Conservation (phyloP, 2,888 invertebrate genomes). For the Parnassius glacialis region DNA sequence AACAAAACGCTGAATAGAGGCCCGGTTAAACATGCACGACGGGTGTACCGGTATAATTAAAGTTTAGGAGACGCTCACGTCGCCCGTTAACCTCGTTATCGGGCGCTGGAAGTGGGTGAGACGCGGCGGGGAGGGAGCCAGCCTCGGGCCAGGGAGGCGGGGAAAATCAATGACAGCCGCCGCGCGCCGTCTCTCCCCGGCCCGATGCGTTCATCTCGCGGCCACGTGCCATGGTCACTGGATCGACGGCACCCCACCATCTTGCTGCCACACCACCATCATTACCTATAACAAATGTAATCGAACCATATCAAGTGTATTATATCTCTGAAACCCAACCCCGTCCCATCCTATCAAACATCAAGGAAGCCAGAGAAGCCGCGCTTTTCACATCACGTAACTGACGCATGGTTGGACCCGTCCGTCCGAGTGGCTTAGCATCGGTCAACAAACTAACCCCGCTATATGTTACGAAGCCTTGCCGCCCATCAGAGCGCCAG, state of each 20-base stretch:
- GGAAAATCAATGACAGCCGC: conserved; percentile 81
- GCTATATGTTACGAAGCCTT: conserved; percentile 46
- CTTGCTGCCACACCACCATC: conserved; percentile 32
- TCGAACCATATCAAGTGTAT: conserved; percentile 7
- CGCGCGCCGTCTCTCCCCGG: conserved; percentile 78
- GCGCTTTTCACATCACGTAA: conserved; percentile 29
- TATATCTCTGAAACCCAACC: conserved; percentile 23
- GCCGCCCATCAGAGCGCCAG: conserved; percentile 49
- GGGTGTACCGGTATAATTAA: conserved; percentile 80
- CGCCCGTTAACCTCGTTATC: conserved; percentile 82
- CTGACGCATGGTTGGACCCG: conserved; percentile 31
- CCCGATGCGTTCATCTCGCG: conserved; percentile 78
- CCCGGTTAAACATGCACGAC: conserved; percentile 79
- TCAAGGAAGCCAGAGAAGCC: conserved; percentile 31
- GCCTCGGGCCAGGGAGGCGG: conserved; percentile 61
- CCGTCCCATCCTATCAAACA: conserved; percentile 31
- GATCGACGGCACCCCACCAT: conserved; percentile 55
- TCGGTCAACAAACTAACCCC: conserved; percentile 44
- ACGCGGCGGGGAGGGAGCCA: conserved; percentile 65
- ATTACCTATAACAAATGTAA: conserved; percentile 23
- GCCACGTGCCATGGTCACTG: conserved; percentile 79
- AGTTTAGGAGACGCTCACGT: conserved; percentile 81
- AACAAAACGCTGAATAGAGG: conserved; percentile 77
- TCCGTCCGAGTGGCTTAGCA: conserved; percentile 30
- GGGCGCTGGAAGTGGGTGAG: conserved; percentile 81